Evolutionary conservation across 1,140 invertebrate genomes (phyloP), one percentile per base, ranked within the genome.

Genomic region (Cephus cinctus): DNA sequence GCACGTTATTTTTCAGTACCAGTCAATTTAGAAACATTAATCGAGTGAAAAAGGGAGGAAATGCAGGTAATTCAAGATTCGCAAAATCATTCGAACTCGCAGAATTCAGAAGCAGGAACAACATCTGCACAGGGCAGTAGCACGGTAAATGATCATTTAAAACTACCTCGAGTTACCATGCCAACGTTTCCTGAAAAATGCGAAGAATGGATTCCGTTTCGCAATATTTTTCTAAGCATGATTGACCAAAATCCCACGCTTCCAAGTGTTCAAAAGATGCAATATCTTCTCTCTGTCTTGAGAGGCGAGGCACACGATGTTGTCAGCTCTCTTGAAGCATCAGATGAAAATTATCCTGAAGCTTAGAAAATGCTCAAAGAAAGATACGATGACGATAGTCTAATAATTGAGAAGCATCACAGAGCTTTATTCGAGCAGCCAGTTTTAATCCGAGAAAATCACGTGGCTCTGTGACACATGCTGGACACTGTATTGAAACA

Each of bases 331-430:
- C 44, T 59, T 5, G 43, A 52, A 14, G 40, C 42, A 0, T 48
- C 45, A 0, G 52, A 39, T 2, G 34, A 4, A 14, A 61, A 59
- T 49, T 63, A 57, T 38, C 8, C 25, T 18, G 14, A 40, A 5
- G 58, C 58, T 1, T 59, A 52, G 52, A 22, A 51, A 2, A 20
- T 51, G 0, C 4, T 71, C 3, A 59, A 56, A 15, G 45, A 57
- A 4, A 21, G 61, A 4, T 69, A 56, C 35, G 52, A 68, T 5
- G 63, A 66, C 30, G 56, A 60, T 15, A 44, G 60, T 5, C 19
- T 65, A 8, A 42, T 73, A 0, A 49, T 63, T 18, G 45, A 66
- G n/a, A 50, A 61, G 16, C 61, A 63, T 18, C 34, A 68, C 1
- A 45, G 57, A 38, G 41, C 52, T 6, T 45, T 69, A 5, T 55